These are phyloP conservation scores for Dolichopus griseipennis DNA, from an alignment of 2,888 invertebrate genomes.

Conservation along the genomic window DNA sequence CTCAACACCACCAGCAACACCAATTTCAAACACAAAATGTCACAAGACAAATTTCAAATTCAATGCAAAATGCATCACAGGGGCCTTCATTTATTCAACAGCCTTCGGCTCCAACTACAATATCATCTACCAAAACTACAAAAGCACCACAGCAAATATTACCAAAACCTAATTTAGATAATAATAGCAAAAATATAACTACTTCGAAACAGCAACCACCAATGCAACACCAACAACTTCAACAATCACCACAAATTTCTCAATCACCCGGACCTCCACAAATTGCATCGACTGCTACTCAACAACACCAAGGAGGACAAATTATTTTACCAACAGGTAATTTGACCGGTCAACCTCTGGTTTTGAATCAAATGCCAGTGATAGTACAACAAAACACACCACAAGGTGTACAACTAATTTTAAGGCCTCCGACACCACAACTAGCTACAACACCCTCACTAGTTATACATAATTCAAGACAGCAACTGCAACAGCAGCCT, in stretches of 20 bases:
- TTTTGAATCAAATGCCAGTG: conserved; percentile 47
- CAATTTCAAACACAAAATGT: conserved; percentile 23
- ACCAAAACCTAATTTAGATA: conserved; percentile 47
- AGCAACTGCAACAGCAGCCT: conserved; percentile 36
- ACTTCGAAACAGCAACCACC: conserved; percentile 20
- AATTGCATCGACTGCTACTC: conserved; percentile 15
- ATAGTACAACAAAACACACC: conserved; percentile 55
- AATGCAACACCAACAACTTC: conserved; percentile 25
- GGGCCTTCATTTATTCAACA: conserved; percentile 33
- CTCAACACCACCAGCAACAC: conserved; percentile 33
- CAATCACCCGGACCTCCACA: conserved; percentile 36
- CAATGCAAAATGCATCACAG: conserved; percentile 16
- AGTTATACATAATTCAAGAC: conserved; percentile 40
- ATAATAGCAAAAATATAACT: neutral
- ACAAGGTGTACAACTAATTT: conserved; percentile 61
- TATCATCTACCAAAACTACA: conserved; percentile 21
- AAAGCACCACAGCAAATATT: conserved; percentile 52
- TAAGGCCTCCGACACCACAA: conserved; percentile 55
- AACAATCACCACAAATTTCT: conserved; percentile 34
- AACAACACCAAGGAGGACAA: conserved; percentile 30
- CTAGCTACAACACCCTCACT: conserved; percentile 41
- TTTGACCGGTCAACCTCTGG: conserved; percentile 36
- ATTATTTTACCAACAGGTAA: conserved; percentile 38
- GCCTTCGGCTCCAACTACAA: conserved; percentile 24
- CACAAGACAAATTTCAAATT: neutral